Percentiles rank a stretch among this genome's conserved stretches.
These are phyloP conservation scores for Orchesella cincta DNA, from an alignment of 1,140 invertebrate species.

Conservation along the genomic window DNA sequence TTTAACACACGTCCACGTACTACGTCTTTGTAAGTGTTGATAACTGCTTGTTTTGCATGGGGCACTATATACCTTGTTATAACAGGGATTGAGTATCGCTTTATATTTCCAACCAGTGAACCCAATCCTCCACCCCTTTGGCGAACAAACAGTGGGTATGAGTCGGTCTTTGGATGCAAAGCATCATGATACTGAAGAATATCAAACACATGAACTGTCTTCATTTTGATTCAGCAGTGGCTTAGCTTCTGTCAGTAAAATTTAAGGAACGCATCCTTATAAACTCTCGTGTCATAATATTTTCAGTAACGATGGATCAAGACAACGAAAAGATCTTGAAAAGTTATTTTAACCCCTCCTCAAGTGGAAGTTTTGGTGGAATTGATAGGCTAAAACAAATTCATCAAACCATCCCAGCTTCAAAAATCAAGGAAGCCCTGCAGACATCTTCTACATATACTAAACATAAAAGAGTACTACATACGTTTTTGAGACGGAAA, in stretches of 20 bases:
- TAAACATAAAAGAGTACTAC: background rate
- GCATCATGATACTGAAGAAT: background rate
- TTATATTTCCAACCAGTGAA: background rate
- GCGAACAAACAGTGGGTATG: background rate
- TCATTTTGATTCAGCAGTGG: too few relatives aligned
- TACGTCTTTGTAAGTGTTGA: background rate
- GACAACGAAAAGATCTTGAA: background rate
- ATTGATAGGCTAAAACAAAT: background rate
- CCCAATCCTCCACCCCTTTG: background rate
- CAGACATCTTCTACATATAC: background rate
- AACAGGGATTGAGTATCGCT: conserved; percentile 1
- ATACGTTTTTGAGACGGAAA: background rate
- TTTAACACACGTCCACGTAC: background rate
- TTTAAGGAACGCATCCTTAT: background rate
- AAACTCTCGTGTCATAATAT: background rate
- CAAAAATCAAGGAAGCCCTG: background rate
- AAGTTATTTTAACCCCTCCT: background rate
- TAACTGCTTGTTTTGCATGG: background rate
- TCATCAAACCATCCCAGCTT: background rate
- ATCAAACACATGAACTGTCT: conserved; percentile 15
- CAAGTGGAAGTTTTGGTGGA: background rate
- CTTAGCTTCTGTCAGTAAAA: too few relatives aligned
- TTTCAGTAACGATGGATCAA: too few relatives aligned
- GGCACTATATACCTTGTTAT: background rate
- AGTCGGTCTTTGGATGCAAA: background rate